phyloP scores from a whole-genome alignment of 2,113 vertebrate genomes.

The Acrocephalus kingi region DNA sequence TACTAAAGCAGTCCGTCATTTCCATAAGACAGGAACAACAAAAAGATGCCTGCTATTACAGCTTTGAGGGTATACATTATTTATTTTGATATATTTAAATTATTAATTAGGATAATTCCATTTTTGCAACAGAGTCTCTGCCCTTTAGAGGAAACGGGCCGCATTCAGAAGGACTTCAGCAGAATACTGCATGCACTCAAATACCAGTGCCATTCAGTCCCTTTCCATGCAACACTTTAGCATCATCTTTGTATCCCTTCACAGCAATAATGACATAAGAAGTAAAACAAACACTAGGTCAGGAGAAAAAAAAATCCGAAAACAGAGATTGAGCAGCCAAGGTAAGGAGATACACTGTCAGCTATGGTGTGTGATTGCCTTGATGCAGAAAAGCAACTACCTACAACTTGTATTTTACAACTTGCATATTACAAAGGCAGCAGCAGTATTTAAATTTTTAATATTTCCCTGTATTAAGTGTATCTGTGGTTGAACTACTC shows the following conservation, averaged over 20 bases:
- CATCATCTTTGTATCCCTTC: not conserved
- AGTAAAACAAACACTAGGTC: not conserved
- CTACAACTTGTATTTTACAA: not conserved
- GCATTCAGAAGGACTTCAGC: not conserved
- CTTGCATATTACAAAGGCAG: not conserved
- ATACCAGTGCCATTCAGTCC: not conserved
- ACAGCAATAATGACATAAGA: not conserved
- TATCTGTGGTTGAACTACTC: not conserved
- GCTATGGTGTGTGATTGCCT: fast-evolving
- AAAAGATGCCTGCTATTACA: slow-evolving; percentile 55
- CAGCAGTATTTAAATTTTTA: not conserved
- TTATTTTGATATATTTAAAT: slow-evolving; percentile 65
- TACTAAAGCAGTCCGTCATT: slow-evolving; percentile 42
- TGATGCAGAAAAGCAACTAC: not conserved
- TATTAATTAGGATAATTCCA: slow-evolving; percentile 62
- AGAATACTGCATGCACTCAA: not conserved
- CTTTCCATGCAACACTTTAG: not conserved
- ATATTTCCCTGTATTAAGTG: not conserved
- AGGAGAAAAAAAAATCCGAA: not conserved
- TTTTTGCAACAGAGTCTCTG: slow-evolving; percentile 30
- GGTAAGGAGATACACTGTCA: not conserved
- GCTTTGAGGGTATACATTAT: slow-evolving; percentile 58
- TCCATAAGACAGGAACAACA: slow-evolving; percentile 30
- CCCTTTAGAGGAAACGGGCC: not conserved
- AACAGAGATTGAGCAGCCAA: not conserved